phyloP scores from a whole-genome alignment of 2,888 invertebrate genomes.

The Leptinotarsa peninsularis region DNA sequence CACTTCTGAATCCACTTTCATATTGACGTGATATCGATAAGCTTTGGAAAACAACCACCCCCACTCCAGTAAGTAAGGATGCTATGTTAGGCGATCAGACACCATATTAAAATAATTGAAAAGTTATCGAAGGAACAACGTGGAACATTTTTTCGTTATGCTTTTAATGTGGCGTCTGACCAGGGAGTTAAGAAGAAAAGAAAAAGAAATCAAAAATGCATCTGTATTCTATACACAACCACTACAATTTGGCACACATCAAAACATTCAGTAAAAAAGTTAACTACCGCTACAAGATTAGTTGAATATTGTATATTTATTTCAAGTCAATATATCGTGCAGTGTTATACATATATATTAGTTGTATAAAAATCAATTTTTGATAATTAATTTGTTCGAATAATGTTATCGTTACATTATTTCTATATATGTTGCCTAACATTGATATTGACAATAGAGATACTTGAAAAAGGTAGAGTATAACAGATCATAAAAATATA shows the following conservation, averaged over 20 bases:
- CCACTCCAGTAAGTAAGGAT: background rate
- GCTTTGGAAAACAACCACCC: slow-evolving; percentile 25
- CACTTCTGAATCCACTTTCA: slow-evolving; percentile 54
- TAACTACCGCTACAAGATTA: slow-evolving; percentile 22
- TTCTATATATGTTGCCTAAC: background rate
- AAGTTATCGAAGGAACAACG: too few relatives aligned
- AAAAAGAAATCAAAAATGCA: slow-evolving; percentile 1
- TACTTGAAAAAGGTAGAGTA: background rate
- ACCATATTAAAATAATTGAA: background rate
- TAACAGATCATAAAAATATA: background rate
- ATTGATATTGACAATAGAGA: background rate
- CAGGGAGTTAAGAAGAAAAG: background rate
- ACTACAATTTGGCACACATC: slow-evolving; percentile 11
- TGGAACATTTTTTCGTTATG: too few relatives aligned
- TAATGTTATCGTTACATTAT: too few relatives aligned
- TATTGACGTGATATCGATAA: slow-evolving; percentile 46
- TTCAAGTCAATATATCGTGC: slow-evolving; percentile 17
- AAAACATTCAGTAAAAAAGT: slow-evolving; percentile 8
- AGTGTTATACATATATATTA: slow-evolving; percentile 15
- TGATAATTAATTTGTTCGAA: too few relatives aligned
- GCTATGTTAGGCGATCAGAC: background rate
- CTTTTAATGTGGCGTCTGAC: background rate
- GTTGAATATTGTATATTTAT: slow-evolving; percentile 9
- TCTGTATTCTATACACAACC: slow-evolving; percentile 13
- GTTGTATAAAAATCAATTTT: background rate